Evolutionary conservation across 2,113 vertebrate species (phyloP).

Genomic region (Xenotilapia leptura): DNA sequence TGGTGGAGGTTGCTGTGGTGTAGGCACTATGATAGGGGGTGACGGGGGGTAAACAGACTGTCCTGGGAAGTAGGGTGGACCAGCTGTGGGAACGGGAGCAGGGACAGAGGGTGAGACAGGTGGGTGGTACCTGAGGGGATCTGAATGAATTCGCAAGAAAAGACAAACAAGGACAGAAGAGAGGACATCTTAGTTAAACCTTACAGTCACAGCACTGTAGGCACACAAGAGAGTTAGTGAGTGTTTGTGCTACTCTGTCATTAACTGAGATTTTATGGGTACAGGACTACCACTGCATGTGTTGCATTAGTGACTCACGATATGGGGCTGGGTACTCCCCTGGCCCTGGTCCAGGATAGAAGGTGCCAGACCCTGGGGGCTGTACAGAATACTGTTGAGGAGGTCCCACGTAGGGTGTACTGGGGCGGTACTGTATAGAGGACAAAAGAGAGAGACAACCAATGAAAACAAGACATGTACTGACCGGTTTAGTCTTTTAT

Average conservation of each 20-base stretch:
- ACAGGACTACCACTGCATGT: not conserved
- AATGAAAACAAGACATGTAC: not conserved
- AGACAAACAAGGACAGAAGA: not conserved
- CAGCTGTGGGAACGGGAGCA: conserved; percentile 61
- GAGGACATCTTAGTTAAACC: not conserved
- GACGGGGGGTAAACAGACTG: conserved; percentile 90
- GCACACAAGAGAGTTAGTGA: not conserved
- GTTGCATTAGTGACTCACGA: conserved; percentile 71
- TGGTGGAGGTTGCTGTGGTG: conserved; percentile 86
- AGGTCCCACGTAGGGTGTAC: conserved; percentile 85
- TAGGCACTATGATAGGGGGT: conserved; percentile 96
- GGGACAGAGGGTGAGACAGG: conserved; percentile 56
- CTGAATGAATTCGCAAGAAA: not conserved
- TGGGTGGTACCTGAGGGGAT: conserved; percentile 64
- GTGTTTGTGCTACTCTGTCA: not conserved
- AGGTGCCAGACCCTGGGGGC: conserved; percentile 86
- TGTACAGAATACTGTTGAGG: conserved; percentile 95
- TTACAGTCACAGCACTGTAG: not conserved
- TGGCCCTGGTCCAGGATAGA: conserved; percentile 91
- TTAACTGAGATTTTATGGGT: not conserved
- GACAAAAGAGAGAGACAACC: not conserved
- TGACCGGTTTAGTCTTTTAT: not conserved
- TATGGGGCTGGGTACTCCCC: conserved; percentile 92
- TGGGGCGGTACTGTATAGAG: conserved; percentile 85
- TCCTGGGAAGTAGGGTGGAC: conserved; percentile 85